Base-by-base conservation (phyloP, 2,888 invertebrate genomes). In the Synergus japonicus region DNA sequence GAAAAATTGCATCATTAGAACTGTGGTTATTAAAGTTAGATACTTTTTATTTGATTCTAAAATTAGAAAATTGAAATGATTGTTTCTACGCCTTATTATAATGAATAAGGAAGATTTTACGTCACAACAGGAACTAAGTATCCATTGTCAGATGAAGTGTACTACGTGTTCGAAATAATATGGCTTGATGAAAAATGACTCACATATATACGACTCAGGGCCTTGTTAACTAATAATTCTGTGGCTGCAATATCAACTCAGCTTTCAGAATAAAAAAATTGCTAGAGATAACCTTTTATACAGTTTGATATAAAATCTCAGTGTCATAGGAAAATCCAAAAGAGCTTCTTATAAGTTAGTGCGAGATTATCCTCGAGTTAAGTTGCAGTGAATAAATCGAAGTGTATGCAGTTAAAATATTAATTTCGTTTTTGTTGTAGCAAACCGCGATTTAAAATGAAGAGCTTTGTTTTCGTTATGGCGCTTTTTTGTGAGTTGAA, bases 241-340 rank as follows among this genome's bases (percentile, higher is more conserved):
- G 46, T 46, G 22, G 18, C 44, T 22, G 13, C 67, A 67, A 18
- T 67, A 46, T 18, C 44, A 18, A 67, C 44, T 67, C 44, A 46
- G 44, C 46, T 46, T 67, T 22, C 46, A 67, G 7, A 18, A 67
- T 18, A 29, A 67, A 67, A 67, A 67, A 44, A 44, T 44, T 9
- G 9, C 44, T 29, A 13, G 29, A 22, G 67, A 67, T 67, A 67
- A 67, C 67, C 67, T 67, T 67, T 67, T 67, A 67, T 67, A 46
- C 44, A 22, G 44, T 7, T 22, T 13, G 22, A 13, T 46, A 67
- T 67, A 46, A 67, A 67, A 67, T 46, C 46, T 18, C 44, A 18
- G 44, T 46, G 13, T 46, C 13, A 46, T 8, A 46, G 22, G 44
- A 22, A 67, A 67, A 43, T 44, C 29, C 46, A 54, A 22, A 46